These are phyloP conservation scores for Carollia perspicillata DNA, from an alignment of 2,113 vertebrate genomes.

Conservation along the genomic window DNA sequence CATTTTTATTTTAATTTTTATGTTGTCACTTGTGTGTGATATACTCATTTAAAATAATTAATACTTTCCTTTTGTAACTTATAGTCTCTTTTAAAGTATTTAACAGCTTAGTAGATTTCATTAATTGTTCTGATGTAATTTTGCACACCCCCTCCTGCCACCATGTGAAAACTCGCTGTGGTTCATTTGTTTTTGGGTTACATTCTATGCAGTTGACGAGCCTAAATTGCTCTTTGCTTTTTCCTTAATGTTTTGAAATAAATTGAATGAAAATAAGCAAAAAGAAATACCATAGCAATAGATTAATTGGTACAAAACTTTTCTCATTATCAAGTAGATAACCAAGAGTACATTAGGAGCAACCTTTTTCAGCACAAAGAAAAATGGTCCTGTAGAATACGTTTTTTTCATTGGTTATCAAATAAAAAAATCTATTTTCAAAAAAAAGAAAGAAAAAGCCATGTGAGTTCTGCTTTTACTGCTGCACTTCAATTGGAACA, in stretches of 20 bases:
- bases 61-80: background rate
- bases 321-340: background rate
- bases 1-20: background rate
- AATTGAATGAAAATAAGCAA: slow-evolving; percentile 24
- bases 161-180: background rate
- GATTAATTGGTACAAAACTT: background rate
- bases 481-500: slow-evolving; percentile 41
- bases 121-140: background rate
- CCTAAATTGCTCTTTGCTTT: background rate
- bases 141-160: background rate
- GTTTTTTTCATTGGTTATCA: background rate
- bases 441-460: slow-evolving; percentile 67
- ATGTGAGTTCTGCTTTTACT: slow-evolving; percentile 45
- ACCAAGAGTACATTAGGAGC: background rate
- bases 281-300: background rate
- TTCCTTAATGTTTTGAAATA: slow-evolving; percentile 25
- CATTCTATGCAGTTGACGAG: background rate
- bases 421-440: slow-evolving; percentile 27
- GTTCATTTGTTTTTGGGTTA: background rate
- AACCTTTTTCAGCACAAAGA: background rate
- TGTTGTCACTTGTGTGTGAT: background rate
- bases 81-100: background rate
- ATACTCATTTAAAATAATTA: background rate
- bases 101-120: background rate
- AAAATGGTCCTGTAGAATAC: slow-evolving; percentile 26